phyloP scores from a whole-genome alignment of 2,797 vertebrate genomes.

The Anas flavirostris region DNA sequence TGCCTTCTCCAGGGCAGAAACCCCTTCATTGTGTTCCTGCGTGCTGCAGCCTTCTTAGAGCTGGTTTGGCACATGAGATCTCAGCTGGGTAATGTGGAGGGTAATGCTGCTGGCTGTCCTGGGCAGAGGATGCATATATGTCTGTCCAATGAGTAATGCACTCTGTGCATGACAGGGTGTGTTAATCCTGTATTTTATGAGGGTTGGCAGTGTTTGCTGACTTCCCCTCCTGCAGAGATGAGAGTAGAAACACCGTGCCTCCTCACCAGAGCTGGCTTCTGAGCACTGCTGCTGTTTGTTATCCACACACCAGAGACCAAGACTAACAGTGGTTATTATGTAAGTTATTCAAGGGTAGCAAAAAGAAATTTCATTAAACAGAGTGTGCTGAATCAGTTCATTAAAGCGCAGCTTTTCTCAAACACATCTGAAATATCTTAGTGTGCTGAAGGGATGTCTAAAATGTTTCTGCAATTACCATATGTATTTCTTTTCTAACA shows the following conservation, averaged over 20 bases:
- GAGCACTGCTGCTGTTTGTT: neutral
- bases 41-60: neutral
- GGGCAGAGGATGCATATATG: neutral
- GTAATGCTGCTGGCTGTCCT: neutral
- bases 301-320: conserved; percentile 8
- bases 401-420: neutral
- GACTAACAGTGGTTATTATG: neutral
- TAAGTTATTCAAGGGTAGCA: neutral
- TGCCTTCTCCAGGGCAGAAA: neutral
- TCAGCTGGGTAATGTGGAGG: neutral
- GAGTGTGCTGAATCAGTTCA: neutral
- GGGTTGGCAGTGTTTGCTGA: neutral
- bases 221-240: conserved; percentile 14
- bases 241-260: neutral
- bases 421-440: neutral
- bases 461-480: neutral
- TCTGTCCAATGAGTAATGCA: neutral
- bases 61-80: rapidly evolving
- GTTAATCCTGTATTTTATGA: neutral
- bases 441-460: neutral
- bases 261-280: neutral
- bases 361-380: neutral
- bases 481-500: neutral
- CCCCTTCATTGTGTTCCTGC: rapidly evolving
- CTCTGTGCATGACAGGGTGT: neutral